A percentile compares a stretch with the other conserved stretches of the same genome.
Evolutionary conservation across 1,140 invertebrate genomes (phyloP).

Genomic region (Pentalonia nigronervosa): DNA sequence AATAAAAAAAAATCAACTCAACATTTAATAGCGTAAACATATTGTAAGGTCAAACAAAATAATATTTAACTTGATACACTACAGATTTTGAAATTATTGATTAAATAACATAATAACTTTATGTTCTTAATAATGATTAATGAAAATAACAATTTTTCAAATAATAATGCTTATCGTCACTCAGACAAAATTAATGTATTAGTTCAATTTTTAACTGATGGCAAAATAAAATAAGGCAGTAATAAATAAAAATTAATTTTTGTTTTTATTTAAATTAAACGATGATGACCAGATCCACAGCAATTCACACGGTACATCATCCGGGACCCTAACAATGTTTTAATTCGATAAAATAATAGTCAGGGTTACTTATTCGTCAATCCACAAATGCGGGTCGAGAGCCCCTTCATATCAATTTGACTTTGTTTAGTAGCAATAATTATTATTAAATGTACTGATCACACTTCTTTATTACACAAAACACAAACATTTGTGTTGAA

Average conservation of each 20-base stretch:
- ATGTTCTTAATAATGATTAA: no score
- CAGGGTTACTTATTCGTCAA: constrained; percentile 56
- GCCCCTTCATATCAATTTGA: constrained; percentile 52
- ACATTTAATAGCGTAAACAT: neutral
- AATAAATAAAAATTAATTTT: neutral
- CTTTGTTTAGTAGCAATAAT: constrained; percentile 52
- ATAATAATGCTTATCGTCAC: neutral
- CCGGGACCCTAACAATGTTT: constrained; percentile 48
- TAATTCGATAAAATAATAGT: constrained; percentile 58
- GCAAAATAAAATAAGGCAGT: neutral
- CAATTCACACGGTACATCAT: constrained; percentile 53
- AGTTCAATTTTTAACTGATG: neutral
- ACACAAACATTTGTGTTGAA: constrained; percentile 22
- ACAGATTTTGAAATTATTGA: neutral
- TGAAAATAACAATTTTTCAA: no score
- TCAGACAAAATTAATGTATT: neutral
- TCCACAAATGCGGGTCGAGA: constrained; percentile 55
- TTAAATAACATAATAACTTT: neutral
- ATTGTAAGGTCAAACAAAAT: neutral
- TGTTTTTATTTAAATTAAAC: constrained; percentile 42
- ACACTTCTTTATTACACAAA: constrained; percentile 47
- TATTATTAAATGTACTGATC: constrained; percentile 38
- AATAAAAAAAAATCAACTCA: no score
- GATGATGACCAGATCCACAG: neutral
- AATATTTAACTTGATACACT: neutral